Percentiles rank a stretch among this genome's conserved stretches.
These are phyloP conservation scores for Pachyseris speciosa DNA, from an alignment of 64 coral and sea anemone species.

Conservation along the genomic window DNA sequence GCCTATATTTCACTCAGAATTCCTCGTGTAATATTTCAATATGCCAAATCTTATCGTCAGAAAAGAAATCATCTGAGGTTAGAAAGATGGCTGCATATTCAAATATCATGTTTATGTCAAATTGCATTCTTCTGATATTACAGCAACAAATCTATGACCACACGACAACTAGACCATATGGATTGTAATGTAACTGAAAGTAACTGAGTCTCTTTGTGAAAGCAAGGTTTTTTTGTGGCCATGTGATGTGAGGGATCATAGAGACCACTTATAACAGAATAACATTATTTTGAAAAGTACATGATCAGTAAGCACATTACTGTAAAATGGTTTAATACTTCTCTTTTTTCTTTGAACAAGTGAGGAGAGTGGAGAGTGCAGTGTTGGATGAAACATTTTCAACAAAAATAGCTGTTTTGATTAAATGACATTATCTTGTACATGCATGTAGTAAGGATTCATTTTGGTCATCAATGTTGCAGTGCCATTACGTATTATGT, in stretches of 20 bases:
- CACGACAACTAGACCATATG: background rate
- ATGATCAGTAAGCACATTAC: background rate
- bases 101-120: conserved; percentile 7
- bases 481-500: background rate
- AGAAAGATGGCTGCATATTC: conserved; percentile 1
- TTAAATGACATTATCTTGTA: background rate
- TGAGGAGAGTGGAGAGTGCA: background rate
- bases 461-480: background rate
- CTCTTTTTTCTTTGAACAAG: background rate
- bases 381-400: background rate
- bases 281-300: background rate
- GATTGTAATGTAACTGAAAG: background rate
- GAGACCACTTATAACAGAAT: background rate
- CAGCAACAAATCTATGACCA: background rate
- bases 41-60: background rate
- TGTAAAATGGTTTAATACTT: background rate
- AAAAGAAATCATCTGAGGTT: background rate
- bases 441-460: background rate
- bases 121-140: conserved; percentile 7
- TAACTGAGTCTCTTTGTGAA: background rate
- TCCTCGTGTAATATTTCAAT: background rate
- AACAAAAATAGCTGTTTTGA: background rate
- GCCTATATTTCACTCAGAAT: background rate
- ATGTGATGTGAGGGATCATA: background rate
- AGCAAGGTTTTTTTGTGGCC: background rate